Evolutionary conservation across 1,140 invertebrate genomes (phyloP).

Genomic region (Drosophila auraria): DNA sequence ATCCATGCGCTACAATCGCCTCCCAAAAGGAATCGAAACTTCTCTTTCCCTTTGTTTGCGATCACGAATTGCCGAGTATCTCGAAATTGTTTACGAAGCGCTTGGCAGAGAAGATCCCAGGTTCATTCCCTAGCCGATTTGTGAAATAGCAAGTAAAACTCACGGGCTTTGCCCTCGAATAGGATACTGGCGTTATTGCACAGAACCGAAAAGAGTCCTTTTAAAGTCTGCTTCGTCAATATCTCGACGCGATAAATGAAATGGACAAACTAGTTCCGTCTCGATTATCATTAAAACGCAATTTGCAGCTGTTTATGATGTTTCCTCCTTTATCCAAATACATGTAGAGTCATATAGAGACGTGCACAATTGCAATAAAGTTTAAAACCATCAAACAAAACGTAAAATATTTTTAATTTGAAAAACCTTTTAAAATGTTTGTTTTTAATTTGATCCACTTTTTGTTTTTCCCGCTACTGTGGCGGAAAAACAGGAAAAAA

Average conservation of each 20-base stretch:
- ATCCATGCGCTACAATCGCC: background rate
- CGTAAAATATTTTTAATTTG: too few relatives aligned
- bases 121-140: background rate
- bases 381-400: too few relatives aligned
- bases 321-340: background rate
- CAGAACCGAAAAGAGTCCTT: background rate
- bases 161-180: constrained; percentile 2
- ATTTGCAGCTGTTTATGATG: constrained; percentile 14
- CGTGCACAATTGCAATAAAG: too few relatives aligned
- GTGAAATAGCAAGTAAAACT: constrained; percentile 5
- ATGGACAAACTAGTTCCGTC: constrained; percentile 1
- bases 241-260: constrained; percentile 8
- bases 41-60: background rate
- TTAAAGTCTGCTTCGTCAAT: background rate
- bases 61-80: background rate
- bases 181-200: background rate
- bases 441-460: too few relatives aligned
- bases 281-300: constrained; percentile 1
- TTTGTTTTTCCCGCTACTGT: too few relatives aligned
- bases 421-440: too few relatives aligned
- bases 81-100: background rate
- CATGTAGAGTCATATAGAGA: too few relatives aligned
- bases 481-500: too few relatives aligned
- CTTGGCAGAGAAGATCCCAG: background rate
- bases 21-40: background rate